A percentile compares a stretch with the other conserved stretches of the same genome.
phyloP scores from a whole-genome alignment of 2,113 vertebrate genomes.

The Oceanodroma tethys region DNA sequence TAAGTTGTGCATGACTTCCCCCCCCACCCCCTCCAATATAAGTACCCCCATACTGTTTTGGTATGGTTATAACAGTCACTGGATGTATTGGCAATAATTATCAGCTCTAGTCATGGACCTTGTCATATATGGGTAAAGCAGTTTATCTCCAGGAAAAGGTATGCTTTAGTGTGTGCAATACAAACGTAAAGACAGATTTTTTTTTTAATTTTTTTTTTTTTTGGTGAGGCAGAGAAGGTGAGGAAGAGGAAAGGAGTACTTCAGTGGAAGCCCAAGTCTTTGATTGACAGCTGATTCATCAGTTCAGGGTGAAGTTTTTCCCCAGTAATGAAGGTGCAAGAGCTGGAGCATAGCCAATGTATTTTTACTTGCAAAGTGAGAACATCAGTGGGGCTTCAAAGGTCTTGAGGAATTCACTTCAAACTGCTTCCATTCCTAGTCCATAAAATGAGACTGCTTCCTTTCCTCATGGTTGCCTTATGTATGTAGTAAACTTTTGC shows the following conservation, averaged over 20 bases:
- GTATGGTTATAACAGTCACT: neutral
- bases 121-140: neutral
- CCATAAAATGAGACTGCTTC: neutral
- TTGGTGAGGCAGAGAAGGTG: neutral
- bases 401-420: neutral
- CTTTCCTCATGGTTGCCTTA: neutral
- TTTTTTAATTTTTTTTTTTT: too few relatives aligned
- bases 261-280: neutral
- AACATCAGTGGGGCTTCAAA: neutral
- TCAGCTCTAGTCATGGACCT: neutral
- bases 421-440: neutral
- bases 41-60: neutral
- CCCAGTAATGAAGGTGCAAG: neutral
- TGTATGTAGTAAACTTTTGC: neutral
- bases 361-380: neutral
- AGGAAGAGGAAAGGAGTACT: neutral
- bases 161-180: neutral
- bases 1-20: neutral
- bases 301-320: neutral
- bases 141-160: neutral
- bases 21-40: neutral
- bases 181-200: neutral
- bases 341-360: neutral
- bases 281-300: neutral
- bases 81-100: neutral